Evolutionary conservation across 2,797 vertebrate genomes (phyloP).

Genomic region (Channa striata): DNA sequence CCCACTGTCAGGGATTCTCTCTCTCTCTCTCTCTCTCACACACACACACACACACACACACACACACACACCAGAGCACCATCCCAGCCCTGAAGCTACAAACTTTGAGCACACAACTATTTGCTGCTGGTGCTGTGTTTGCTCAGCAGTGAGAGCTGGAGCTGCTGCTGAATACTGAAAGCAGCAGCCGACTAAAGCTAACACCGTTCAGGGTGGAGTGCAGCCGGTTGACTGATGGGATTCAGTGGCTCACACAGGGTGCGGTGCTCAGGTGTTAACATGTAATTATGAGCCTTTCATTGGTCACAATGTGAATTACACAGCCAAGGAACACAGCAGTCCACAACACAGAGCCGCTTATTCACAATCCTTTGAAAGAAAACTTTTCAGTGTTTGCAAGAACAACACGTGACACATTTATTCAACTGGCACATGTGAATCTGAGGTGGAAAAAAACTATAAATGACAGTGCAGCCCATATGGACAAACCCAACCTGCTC

Average conservation of each 20-base stretch:
- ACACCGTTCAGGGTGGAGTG: conserved; percentile 75
- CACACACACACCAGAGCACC: conserved; percentile 50
- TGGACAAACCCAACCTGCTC: not conserved
- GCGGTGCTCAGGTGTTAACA: conserved; percentile 80
- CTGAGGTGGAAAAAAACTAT: conserved; percentile 5
- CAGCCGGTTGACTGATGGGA: conserved; percentile 82
- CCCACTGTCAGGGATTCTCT: conserved; percentile 20
- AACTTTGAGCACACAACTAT: conserved; percentile 77
- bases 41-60: conserved; percentile 14
- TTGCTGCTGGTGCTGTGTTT: conserved; percentile 73
- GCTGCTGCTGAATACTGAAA: conserved; percentile 65
- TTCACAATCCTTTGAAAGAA: conserved; percentile 65
- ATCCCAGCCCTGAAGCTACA: conserved; percentile 85
- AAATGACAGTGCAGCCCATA: conserved; percentile 13
- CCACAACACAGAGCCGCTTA: conserved; percentile 67
- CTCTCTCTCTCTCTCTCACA: not conserved
- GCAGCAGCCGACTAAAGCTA: conserved; percentile 63
- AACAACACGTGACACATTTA: conserved; percentile 53
- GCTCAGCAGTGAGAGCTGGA: conserved; percentile 73
- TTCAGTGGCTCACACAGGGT: conserved; percentile 81
- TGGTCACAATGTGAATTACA: conserved; percentile 81
- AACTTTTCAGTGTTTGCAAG: conserved; percentile 51
- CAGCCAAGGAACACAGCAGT: conserved; percentile 65
- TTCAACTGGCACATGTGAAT: conserved; percentile 33
- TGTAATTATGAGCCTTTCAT: conserved; percentile 87